A percentile compares a stretch with the other conserved stretches of the same genome.
Conservation (phyloP, 1,140 invertebrate species). For the Teleopsis dalmanni region DNA sequence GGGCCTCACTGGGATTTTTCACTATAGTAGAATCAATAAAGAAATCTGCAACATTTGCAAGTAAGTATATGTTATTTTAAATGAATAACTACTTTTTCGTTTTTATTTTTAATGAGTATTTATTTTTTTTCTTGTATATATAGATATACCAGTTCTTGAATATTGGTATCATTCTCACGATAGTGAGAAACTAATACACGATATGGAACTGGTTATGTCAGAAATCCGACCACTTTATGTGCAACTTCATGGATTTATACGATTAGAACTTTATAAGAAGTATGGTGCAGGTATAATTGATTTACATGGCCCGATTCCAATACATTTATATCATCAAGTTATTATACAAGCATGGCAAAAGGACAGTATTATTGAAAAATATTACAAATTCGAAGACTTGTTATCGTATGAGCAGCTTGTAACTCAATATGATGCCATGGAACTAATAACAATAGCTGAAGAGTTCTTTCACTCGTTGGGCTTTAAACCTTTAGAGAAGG, state of each 20-base stretch:
- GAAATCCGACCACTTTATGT: slow-evolving; percentile 50
- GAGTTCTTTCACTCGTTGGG: slow-evolving; percentile 4
- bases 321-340: slow-evolving; percentile 47
- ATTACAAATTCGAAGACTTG: background rate
- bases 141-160: slow-evolving; percentile 1
- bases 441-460: background rate
- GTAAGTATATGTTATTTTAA: background rate
- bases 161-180: background rate
- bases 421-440: background rate
- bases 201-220: slow-evolving; percentile 32
- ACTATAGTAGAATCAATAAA: background rate
- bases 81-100: background rate
- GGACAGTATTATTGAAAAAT: background rate
- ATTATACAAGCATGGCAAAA: slow-evolving; percentile 64
- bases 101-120: background rate
- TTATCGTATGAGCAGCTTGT: background rate
- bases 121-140: too few relatives aligned
- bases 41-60: background rate
- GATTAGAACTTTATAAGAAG: slow-evolving; percentile 44
- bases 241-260: slow-evolving; percentile 53
- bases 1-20: background rate
- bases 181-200: background rate
- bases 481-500: background rate
- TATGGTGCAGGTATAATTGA: slow-evolving; percentile 29
- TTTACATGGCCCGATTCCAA: slow-evolving; percentile 16